Evolutionary conservation across 2,888 invertebrate species (phyloP).

Genomic region (Tachina grossa): DNA sequence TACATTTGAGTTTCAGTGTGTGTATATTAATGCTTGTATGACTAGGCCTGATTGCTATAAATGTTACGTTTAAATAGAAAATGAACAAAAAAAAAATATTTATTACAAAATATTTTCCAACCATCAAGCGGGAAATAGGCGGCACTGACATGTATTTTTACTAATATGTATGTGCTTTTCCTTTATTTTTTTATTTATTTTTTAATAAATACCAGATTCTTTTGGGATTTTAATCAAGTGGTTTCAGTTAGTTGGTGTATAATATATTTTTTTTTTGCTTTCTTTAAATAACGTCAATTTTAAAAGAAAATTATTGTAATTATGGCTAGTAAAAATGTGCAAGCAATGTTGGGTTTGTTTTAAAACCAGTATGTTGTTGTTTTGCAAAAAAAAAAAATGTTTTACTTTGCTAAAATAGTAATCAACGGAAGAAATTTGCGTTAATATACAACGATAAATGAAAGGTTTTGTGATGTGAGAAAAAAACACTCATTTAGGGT

Average conservation of each 20-base stretch:
- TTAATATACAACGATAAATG: background rate
- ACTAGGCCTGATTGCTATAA: constrained; percentile 12
- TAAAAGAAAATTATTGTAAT: constrained; percentile 56
- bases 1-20: constrained; percentile 24
- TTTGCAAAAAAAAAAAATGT: background rate
- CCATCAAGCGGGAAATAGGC: constrained; percentile 65
- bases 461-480: no score
- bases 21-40: background rate
- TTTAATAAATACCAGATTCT: constrained; percentile 54
- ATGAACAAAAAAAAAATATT: constrained; percentile 10
- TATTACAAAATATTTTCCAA: constrained; percentile 47
- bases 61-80: constrained; percentile 32
- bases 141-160: constrained; percentile 37
- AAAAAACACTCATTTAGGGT: no score
- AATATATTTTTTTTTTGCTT: background rate
- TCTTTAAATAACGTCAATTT: constrained; percentile 7
- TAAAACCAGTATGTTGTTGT: constrained; percentile 28
- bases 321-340: constrained; percentile 50
- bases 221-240: constrained; percentile 61
- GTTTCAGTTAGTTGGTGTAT: constrained; percentile 17
- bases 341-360: constrained; percentile 19
- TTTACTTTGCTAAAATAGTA: background rate
- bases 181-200: constrained; percentile 16
- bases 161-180: background rate
- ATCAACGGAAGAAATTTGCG: background rate